Conservation (phyloP, 2,888 invertebrate species). For the Caenorhabditis sp. region DNA sequence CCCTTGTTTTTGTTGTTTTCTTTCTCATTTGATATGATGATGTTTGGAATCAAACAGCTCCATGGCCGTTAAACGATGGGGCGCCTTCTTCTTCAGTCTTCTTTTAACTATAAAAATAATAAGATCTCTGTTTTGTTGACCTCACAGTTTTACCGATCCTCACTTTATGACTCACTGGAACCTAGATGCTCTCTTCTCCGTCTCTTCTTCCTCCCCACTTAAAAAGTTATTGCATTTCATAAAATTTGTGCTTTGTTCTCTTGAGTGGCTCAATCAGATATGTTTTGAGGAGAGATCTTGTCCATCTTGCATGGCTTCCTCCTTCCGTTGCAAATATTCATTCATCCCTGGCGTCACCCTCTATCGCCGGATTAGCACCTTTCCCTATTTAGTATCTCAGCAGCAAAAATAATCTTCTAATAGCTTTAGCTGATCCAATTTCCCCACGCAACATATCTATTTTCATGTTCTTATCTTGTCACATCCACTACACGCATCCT, state of each 20-base stretch:
- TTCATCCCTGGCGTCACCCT: constrained; percentile 18
- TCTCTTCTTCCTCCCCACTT: not conserved
- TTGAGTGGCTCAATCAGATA: constrained; percentile 24
- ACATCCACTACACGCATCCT: constrained; percentile 33
- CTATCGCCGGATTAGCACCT: constrained; percentile 13
- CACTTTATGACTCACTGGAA: constrained; percentile 20
- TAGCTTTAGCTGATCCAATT: constrained; percentile 17
- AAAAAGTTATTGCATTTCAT: constrained; percentile 15
- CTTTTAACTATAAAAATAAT: constrained; percentile 28
- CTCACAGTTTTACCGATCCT: constrained; percentile 1
- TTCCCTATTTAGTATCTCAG: constrained; percentile 36
- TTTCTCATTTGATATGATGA: constrained; percentile 27
- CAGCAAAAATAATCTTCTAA: not conserved
- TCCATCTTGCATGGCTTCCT: constrained; percentile 48
- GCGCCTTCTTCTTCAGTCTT: not conserved
- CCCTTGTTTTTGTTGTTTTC: constrained; percentile 29
- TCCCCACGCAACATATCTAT: constrained; percentile 46
- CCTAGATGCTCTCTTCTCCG: constrained; percentile 21
- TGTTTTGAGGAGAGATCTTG: not conserved
- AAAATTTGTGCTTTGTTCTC: constrained; percentile 38
- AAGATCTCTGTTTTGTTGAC: constrained; percentile 25
- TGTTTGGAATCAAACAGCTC: constrained; percentile 24
- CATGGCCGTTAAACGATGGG: constrained; percentile 10
- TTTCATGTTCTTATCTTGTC: constrained; percentile 39
- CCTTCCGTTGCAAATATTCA: constrained; percentile 22